Conservation (phyloP, 2,888 invertebrate species). For the Heteromyza rotundicornis region DNA sequence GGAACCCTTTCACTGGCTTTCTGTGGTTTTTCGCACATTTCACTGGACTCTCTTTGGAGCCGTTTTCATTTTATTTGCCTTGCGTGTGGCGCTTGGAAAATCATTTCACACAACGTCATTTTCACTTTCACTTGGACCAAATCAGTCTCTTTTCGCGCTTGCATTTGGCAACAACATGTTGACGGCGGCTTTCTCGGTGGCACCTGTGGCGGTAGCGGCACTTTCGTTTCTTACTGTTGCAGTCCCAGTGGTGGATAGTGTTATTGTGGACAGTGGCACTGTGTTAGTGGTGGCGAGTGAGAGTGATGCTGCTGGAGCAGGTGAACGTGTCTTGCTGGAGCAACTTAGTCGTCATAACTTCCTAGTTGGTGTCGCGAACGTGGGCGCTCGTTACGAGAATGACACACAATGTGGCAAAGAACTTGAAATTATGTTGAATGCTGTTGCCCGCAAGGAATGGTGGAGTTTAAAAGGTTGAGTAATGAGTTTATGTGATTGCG, state of each 20-base stretch:
- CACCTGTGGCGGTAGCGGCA: not conserved
- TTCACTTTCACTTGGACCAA: too few relatives aligned
- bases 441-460: conserved; percentile 34
- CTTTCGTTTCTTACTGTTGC: not conserved
- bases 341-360: conserved; percentile 38
- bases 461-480: conserved; percentile 53
- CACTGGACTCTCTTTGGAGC: too few relatives aligned
- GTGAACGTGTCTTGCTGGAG: not conserved
- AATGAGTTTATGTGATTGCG: too few relatives aligned
- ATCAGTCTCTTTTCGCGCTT: not conserved
- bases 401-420: conserved; percentile 40
- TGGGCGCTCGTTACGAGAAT: conserved; percentile 37
- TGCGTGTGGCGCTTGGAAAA: too few relatives aligned
- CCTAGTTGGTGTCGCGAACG: conserved; percentile 46
- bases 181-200: conserved; percentile 7
- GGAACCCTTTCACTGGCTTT: too few relatives aligned
- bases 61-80: too few relatives aligned
- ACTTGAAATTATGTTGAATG: conserved; percentile 40
- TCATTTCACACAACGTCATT: too few relatives aligned
- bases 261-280: too few relatives aligned
- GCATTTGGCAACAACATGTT: conserved; percentile 17
- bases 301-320: conserved; percentile 8
- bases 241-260: not conserved
- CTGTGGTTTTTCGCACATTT: too few relatives aligned
- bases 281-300: not conserved